These are phyloP conservation scores for cattle (Bos taurus) DNA, from an alignment of 2,113 vertebrate genomes.

Conservation along the genomic window DNA sequence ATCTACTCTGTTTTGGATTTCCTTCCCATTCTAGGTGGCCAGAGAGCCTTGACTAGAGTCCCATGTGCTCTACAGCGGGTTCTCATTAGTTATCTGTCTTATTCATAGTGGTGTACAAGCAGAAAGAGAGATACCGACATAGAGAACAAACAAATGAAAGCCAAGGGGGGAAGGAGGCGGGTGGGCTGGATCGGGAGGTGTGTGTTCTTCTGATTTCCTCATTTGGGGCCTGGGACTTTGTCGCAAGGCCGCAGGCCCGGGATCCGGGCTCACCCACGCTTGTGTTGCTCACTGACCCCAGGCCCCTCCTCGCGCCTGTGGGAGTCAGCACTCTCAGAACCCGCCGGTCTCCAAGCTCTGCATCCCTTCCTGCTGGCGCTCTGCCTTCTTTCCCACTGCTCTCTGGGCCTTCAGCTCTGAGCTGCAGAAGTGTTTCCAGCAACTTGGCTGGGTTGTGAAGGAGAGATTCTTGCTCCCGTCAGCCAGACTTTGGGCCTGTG, in stretches of 20 bases:
- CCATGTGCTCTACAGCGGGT: accelerated
- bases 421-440: background rate
- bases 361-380: background rate
- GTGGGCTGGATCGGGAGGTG: background rate
- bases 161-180: background rate
- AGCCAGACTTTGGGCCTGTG: background rate
- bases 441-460: background rate
- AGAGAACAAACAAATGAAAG: background rate
- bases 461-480: background rate
- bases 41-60: background rate
- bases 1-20: background rate
- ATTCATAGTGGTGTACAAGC: background rate
- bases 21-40: background rate
- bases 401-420: background rate
- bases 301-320: too few relatives aligned
- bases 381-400: background rate
- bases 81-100: background rate
- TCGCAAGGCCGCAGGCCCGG: accelerated
- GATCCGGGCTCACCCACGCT: background rate
- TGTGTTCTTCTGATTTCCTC: background rate
- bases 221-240: background rate
- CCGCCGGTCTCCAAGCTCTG: accelerated
- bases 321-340: background rate
- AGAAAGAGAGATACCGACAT: background rate
- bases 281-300: background rate